phyloP scores from a whole-genome alignment of 2,797 vertebrate species.

The Pipistrellus pipistrellus region DNA sequence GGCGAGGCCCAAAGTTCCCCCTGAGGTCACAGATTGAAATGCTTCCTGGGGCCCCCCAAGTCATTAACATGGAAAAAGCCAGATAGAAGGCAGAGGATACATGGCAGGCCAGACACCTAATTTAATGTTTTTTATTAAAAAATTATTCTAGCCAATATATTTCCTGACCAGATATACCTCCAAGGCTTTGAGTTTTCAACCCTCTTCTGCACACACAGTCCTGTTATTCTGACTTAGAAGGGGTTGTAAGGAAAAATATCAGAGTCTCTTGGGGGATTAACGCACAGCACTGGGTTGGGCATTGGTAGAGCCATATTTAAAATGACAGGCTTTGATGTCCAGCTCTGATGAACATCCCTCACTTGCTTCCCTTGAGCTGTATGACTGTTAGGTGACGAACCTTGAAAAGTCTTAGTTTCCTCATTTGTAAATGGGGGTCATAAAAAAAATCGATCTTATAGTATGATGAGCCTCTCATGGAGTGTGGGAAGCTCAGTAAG shows the following conservation, averaged over 20 bases:
- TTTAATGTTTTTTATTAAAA: neutral
- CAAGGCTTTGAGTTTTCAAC: neutral
- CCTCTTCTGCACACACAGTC: neutral
- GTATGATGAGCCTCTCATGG: fast-evolving
- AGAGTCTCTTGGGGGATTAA: neutral
- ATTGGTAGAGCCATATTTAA: neutral
- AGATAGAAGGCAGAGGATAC: neutral
- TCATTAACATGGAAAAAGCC: neutral
- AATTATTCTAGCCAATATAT: neutral
- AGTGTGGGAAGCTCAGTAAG: neutral
- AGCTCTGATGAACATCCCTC: neutral
- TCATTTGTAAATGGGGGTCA: neutral
- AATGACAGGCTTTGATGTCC: neutral
- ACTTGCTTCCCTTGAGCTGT: neutral
- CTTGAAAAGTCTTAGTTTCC: neutral
- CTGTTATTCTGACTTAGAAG: neutral
- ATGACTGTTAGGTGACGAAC: neutral
- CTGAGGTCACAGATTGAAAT: neutral
- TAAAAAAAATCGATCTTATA: neutral
- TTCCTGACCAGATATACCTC: neutral
- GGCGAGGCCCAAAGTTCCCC: neutral
- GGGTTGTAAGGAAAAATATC: neutral
- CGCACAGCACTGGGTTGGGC: neutral
- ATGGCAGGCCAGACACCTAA: neutral
- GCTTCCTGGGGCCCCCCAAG: neutral